A percentile compares a stretch with the other conserved stretches of the same genome.
Evolutionary conservation across 1,140 invertebrate species (phyloP).

Genomic region (Heliconius eleuchia): DNA sequence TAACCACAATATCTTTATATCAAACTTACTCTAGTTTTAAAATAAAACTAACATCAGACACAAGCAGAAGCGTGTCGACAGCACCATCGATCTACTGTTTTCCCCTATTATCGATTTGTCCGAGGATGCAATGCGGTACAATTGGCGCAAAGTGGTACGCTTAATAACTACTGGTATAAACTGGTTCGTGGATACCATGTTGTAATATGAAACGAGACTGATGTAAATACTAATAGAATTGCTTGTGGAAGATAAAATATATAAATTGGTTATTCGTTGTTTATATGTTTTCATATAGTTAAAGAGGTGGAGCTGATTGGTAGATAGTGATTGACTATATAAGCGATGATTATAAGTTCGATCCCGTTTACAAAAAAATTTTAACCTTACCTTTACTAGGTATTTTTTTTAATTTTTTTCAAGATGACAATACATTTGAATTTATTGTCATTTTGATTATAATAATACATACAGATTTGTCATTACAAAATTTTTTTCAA

Average conservation of each 20-base stretch:
- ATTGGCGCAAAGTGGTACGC: constrained; percentile 54
- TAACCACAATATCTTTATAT: background rate
- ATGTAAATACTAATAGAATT: constrained; percentile 11
- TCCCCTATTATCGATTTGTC: constrained; percentile 46
- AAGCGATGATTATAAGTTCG: background rate
- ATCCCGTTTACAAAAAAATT: background rate
- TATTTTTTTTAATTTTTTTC: too few relatives aligned
- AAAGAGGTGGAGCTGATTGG: too few relatives aligned
- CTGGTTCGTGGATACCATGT: constrained; percentile 26
- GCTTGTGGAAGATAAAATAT: background rate
- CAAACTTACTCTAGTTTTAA: background rate
- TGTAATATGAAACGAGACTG: constrained; percentile 13
- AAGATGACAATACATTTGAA: too few relatives aligned
- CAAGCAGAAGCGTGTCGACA: constrained; percentile 18
- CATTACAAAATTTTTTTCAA: too few relatives aligned
- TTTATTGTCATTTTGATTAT: too few relatives aligned
- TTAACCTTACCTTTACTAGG: too few relatives aligned
- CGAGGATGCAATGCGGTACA: constrained; percentile 49
- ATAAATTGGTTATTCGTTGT: background rate
- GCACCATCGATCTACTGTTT: constrained; percentile 42
- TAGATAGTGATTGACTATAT: background rate
- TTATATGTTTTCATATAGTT: background rate
- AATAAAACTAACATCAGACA: background rate
- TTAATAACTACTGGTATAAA: constrained; percentile 34
- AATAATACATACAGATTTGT: too few relatives aligned